These are phyloP conservation scores for Laupala kohalensis DNA, from an alignment of 1,140 invertebrate species.

Conservation along the genomic window DNA sequence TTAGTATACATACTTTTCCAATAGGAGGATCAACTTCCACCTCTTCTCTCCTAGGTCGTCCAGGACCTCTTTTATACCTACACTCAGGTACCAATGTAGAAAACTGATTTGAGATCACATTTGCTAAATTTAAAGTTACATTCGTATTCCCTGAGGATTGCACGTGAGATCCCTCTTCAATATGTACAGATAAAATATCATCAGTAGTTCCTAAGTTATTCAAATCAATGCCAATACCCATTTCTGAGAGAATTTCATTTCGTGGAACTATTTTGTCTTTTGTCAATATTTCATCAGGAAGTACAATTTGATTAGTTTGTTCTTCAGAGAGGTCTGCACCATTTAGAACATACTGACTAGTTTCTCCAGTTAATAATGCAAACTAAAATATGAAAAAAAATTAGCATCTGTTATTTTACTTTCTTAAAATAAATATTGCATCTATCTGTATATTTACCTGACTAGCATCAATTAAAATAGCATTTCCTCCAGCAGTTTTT, in stretches of 20 bases:
- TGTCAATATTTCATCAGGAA: background rate
- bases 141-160: background rate
- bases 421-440: background rate
- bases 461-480: conserved; percentile 4
- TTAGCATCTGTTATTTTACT: background rate
- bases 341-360: conserved; percentile 7
- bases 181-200: background rate
- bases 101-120: background rate
- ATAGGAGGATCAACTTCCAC: conserved; percentile 12
- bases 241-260: background rate
- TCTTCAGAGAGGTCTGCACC: background rate
- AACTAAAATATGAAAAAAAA: background rate
- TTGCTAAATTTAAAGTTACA: background rate
- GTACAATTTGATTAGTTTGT: background rate
- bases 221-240: conserved; percentile 4
- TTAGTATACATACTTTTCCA: conserved; percentile 11
- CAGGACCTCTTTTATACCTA: conserved; percentile 1
- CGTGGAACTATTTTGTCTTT: background rate
- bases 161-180: background rate
- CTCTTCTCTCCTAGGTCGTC: conserved; percentile 1
- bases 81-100: background rate
- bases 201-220: background rate
- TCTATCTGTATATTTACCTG: background rate
- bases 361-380: conserved; percentile 3
- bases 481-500: conserved; percentile 4